Conservation (phyloP, 2,113 vertebrate species). For the Macrotis lagotis region DNA sequence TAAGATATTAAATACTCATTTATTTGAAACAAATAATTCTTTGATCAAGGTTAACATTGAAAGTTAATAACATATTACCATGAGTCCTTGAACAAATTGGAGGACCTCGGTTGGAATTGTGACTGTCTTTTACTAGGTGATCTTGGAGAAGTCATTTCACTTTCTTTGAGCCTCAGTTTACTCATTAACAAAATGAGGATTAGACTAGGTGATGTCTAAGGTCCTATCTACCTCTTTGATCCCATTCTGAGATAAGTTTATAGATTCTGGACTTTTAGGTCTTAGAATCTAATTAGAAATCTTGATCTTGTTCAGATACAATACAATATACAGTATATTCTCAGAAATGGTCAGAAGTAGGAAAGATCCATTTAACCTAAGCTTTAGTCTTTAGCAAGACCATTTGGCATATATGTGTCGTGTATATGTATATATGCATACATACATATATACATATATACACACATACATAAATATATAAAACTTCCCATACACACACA, state of each 20-base stretch:
- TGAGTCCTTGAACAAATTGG: not conserved
- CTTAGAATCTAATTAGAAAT: not conserved
- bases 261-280: not conserved
- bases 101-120: not conserved
- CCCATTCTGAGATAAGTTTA: not conserved
- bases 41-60: not conserved
- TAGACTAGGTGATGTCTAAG: not conserved
- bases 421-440: too few species aligned
- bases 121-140: not conserved
- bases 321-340: not conserved
- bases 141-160: not conserved
- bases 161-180: not conserved
- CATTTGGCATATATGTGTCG: not conserved
- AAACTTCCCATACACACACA: too few species aligned
- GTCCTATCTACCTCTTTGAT: not conserved
- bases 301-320: not conserved
- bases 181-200: not conserved
- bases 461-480: too few species aligned
- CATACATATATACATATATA: too few species aligned
- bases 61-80: not conserved
- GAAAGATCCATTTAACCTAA: not conserved
- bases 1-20: not conserved
- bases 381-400: not conserved
- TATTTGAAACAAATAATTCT: not conserved
- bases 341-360: not conserved